Conservation (phyloP, 2,113 vertebrate genomes). For the Poeciliopsis prolifica region DNA sequence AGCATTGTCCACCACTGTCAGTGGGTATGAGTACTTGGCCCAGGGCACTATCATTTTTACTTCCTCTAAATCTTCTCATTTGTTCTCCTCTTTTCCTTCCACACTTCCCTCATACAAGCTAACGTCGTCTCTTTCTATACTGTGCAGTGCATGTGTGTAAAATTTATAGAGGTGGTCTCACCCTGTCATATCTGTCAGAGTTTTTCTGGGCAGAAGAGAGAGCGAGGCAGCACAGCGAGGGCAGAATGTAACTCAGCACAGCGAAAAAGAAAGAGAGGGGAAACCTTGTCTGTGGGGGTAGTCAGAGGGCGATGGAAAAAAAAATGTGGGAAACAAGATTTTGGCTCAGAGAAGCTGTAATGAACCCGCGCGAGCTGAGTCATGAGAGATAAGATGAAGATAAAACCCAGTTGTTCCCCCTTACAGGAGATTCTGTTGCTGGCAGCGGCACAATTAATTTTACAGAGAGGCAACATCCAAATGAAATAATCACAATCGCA, state of each 20-base stretch:
- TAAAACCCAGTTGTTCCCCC: conserved; percentile 33
- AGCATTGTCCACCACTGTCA: too few species aligned
- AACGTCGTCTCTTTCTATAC: conserved; percentile 22
- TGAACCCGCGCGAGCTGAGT: conserved; percentile 50
- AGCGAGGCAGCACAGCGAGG: conserved; percentile 4
- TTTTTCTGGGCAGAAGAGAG: conserved; percentile 22
- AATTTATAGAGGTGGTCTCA: conserved; percentile 14
- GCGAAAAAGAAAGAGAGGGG: conserved; percentile 43
- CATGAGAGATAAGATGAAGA: conserved; percentile 49
- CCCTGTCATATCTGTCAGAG: conserved; percentile 37
- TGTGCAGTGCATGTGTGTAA: conserved; percentile 3
- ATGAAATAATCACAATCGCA: conserved; percentile 9
- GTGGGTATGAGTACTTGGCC: not conserved
- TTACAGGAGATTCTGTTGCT: conserved; percentile 31
- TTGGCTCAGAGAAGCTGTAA: conserved; percentile 38
- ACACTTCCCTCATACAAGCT: conserved; percentile 35
- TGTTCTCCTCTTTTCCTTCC: conserved; percentile 17
- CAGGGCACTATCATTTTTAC: not conserved
- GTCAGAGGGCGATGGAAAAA: not conserved
- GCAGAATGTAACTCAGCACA: conserved; percentile 26
- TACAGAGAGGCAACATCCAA: conserved; percentile 11
- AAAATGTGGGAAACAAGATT: conserved; percentile 37
- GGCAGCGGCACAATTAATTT: conserved; percentile 41
- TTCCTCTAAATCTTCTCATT: not conserved
- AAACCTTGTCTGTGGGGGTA: conserved; percentile 30